phyloP scores from a whole-genome alignment of 1,140 invertebrate species.

The Drosophila seguyi region DNA sequence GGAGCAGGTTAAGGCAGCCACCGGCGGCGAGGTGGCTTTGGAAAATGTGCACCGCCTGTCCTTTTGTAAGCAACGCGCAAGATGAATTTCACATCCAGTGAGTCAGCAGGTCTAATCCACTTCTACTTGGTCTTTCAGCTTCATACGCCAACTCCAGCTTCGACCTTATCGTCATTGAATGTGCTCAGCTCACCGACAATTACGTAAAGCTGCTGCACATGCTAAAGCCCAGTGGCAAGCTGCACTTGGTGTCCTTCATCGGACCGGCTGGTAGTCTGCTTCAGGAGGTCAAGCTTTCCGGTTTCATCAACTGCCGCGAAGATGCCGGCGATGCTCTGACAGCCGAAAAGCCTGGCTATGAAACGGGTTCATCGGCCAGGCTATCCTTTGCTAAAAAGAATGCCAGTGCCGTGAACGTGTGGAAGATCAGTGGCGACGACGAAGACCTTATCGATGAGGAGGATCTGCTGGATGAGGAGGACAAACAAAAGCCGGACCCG shows the following conservation, averaged over 20 bases:
- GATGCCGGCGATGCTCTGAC: slow-evolving; percentile 82
- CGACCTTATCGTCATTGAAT: slow-evolving; percentile 87
- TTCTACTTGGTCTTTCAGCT: slow-evolving; percentile 80
- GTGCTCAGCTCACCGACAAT: slow-evolving; percentile 85
- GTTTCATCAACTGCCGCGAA: slow-evolving; percentile 87
- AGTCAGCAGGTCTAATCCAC: slow-evolving; percentile 60
- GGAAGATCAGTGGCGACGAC: slow-evolving; percentile 88
- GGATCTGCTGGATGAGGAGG: slow-evolving; percentile 94
- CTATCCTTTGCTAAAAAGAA: slow-evolving; percentile 85
- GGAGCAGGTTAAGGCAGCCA: slow-evolving; percentile 60
- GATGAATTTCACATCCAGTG: slow-evolving; percentile 35
- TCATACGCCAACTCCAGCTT: slow-evolving; percentile 86
- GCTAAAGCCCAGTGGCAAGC: slow-evolving; percentile 87
- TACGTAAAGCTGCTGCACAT: slow-evolving; percentile 87
- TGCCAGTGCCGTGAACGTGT: slow-evolving; percentile 70
- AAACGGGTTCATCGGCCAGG: slow-evolving; percentile 87
- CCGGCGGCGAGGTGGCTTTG: slow-evolving; percentile 72
- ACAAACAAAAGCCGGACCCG: slow-evolving; percentile 94
- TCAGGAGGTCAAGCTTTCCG: slow-evolving; percentile 88
- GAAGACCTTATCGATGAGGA: slow-evolving; percentile 95
- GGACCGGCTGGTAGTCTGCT: slow-evolving; percentile 81
- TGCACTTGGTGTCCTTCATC: slow-evolving; percentile 84
- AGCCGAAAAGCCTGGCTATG: slow-evolving; percentile 89
- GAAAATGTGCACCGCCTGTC: slow-evolving; percentile 82
- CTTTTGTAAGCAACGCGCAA: slow-evolving; percentile 64